A percentile compares a stretch with the other conserved stretches of the same genome.
Conservation (phyloP, 1,140 invertebrate species). For the Coenobita brevimanus region DNA sequence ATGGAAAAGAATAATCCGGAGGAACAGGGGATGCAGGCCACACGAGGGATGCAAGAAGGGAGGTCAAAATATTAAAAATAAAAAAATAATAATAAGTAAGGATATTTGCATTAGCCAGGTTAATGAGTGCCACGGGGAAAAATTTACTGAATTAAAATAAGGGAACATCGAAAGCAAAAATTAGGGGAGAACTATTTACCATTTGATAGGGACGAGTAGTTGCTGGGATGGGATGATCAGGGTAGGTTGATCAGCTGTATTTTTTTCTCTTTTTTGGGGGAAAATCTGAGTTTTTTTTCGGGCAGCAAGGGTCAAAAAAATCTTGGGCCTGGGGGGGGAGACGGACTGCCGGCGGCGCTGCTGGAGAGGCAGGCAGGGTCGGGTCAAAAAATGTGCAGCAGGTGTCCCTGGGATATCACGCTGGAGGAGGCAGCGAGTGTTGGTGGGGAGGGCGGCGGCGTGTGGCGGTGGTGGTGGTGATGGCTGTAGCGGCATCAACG, state of each 20-base stretch:
- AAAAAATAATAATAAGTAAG: background rate
- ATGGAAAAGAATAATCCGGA: background rate
- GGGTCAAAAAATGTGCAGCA: constrained; percentile 13
- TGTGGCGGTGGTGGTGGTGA: constrained; percentile 23
- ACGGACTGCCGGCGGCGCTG: constrained; percentile 46
- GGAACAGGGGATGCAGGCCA: background rate
- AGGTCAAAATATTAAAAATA: background rate
- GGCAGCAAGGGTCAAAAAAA: background rate
- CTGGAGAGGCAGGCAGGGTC: constrained; percentile 15
- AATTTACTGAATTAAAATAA: constrained; percentile 17
- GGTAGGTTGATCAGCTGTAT: constrained; percentile 50
- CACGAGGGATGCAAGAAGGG: background rate
- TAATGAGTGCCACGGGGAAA: constrained; percentile 3
- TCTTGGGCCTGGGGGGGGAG: constrained; percentile 9
- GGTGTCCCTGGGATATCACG: constrained; percentile 34
- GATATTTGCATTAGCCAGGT: constrained; percentile 30
- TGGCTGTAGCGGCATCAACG: constrained; percentile 46
- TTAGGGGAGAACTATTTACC: constrained; percentile 57
- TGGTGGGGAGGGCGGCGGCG: constrained; percentile 28
- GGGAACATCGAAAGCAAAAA: constrained; percentile 38
- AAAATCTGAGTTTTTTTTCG: background rate
- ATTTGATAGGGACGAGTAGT: constrained; percentile 35
- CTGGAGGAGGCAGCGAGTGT: constrained; percentile 22
- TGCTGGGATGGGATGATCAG: constrained; percentile 1
- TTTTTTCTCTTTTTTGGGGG: constrained; percentile 6